phyloP scores from a whole-genome alignment of 2,797 vertebrate genomes.

The Vireo griseus region DNA sequence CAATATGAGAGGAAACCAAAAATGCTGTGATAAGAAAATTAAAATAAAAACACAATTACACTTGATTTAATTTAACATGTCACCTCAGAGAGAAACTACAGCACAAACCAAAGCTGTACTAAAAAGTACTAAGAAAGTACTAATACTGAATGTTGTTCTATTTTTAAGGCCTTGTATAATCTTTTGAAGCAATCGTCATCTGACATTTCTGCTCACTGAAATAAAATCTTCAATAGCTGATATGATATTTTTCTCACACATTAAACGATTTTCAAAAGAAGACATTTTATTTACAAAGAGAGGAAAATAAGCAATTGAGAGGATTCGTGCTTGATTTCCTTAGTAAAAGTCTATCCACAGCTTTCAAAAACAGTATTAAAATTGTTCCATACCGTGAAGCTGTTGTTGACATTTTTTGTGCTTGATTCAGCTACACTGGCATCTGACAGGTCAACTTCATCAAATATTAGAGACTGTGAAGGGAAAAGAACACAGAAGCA shows the following conservation, averaged over 20 bases:
- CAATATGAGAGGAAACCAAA: neutral
- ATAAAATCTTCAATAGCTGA: neutral
- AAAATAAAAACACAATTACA: neutral
- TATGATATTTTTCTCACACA: neutral
- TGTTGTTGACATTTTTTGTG: slow-evolving; percentile 99
- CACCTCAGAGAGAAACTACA: neutral
- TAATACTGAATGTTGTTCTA: neutral
- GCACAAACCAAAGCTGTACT: neutral
- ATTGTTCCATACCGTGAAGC: slow-evolving; percentile 89
- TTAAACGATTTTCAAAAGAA: neutral
- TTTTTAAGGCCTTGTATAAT: neutral
- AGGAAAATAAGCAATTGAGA: neutral
- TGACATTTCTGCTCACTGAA: neutral
- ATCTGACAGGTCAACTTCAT: slow-evolving; percentile 97
- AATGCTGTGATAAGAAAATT: neutral
- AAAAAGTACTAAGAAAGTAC: neutral
- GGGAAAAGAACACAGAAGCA: slow-evolving; percentile 53
- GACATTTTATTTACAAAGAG: neutral
- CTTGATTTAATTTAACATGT: neutral
- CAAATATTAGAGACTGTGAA: slow-evolving; percentile 95
- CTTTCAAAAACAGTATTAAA: neutral
- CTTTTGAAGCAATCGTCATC: neutral
- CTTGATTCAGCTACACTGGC: slow-evolving; percentile 98
- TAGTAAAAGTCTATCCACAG: neutral
- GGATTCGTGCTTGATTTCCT: neutral